Conservation (phyloP, 1,140 invertebrate genomes). For the Plodia interpunctella region DNA sequence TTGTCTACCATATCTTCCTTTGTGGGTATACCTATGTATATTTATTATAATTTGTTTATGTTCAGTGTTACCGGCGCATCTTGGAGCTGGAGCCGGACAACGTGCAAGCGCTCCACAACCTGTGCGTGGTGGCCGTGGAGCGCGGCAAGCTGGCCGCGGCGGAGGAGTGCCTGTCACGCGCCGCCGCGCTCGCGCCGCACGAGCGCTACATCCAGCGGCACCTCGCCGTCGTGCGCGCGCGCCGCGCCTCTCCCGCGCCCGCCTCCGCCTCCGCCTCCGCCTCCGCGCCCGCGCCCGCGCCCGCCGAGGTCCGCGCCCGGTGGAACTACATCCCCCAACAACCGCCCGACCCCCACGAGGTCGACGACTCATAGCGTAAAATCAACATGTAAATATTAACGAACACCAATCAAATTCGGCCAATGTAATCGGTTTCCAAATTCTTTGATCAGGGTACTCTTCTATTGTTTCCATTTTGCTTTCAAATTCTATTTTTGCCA, state of each 20-base stretch:
- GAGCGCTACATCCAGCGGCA: constrained; percentile 95
- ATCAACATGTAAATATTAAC: constrained; percentile 22
- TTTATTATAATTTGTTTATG: background rate
- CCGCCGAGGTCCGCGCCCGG: constrained; percentile 48
- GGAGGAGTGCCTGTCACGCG: constrained; percentile 89
- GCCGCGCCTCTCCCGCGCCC: constrained; percentile 69
- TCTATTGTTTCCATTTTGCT: constrained; percentile 7
- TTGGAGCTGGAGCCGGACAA: constrained; percentile 92
- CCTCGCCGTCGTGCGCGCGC: constrained; percentile 88
- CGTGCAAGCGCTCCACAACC: constrained; percentile 95
- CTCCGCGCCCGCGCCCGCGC: constrained; percentile 17
- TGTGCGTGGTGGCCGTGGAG: constrained; percentile 97
- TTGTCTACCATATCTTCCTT: no score
- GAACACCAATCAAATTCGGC: constrained; percentile 28
- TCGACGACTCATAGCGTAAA: constrained; percentile 52
- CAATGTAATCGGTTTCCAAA: constrained; percentile 15
- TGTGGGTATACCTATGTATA: background rate
- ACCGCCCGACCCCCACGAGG: constrained; percentile 63
- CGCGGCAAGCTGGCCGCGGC: constrained; percentile 89
- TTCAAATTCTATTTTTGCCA: background rate
- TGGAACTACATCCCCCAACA: constrained; percentile 73
- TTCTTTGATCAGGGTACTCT: constrained; percentile 30
- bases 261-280: constrained; percentile 24
- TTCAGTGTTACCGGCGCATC: constrained; percentile 93
- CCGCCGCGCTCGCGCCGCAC: constrained; percentile 87